Percentiles rank a stretch among this genome's conserved stretches.
These are phyloP conservation scores for Tineola bisselliella DNA, from an alignment of 2,888 invertebrate genomes.

Conservation along the genomic window DNA sequence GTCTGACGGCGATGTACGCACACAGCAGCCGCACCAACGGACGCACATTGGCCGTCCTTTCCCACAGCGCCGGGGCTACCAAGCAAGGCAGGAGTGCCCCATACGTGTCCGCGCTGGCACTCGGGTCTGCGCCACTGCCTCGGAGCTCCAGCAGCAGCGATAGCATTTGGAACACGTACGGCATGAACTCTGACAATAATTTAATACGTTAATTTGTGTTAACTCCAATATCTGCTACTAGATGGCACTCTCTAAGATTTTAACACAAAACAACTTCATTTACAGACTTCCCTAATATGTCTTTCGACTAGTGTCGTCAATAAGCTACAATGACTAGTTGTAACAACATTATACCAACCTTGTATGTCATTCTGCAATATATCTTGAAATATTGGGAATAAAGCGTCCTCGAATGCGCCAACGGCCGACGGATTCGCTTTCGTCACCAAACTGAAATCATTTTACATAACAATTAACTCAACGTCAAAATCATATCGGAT, in stretches of 20 bases:
- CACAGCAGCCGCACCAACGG: slow-evolving; percentile 92
- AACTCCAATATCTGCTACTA: no score
- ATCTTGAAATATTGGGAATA: slow-evolving; percentile 95
- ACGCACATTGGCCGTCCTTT: slow-evolving; percentile 91
- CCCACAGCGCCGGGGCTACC: slow-evolving; percentile 91
- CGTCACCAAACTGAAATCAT: slow-evolving; percentile 83
- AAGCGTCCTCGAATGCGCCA: slow-evolving; percentile 86
- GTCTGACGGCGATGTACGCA: slow-evolving; percentile 75
- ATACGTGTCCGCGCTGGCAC: slow-evolving; percentile 78
- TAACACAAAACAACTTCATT: no score
- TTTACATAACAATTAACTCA: no score
- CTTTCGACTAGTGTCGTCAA: no score
- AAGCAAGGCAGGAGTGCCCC: slow-evolving; percentile 90
- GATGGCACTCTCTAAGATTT: no score
- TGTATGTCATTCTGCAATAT: slow-evolving; percentile 94
- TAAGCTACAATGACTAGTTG: no score
- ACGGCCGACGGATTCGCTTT: slow-evolving; percentile 82
- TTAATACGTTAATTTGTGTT: no score
- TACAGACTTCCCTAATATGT: no score
- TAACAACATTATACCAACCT: no score
- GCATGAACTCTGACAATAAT: slow-evolving; percentile 84
- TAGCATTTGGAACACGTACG: slow-evolving; percentile 97
- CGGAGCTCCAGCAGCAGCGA: slow-evolving; percentile 88
- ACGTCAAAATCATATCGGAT: no score
- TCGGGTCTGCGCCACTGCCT: slow-evolving; percentile 32